These are phyloP conservation scores for Tipula unca DNA, from an alignment of 2,888 invertebrate genomes.

Conservation along the genomic window DNA sequence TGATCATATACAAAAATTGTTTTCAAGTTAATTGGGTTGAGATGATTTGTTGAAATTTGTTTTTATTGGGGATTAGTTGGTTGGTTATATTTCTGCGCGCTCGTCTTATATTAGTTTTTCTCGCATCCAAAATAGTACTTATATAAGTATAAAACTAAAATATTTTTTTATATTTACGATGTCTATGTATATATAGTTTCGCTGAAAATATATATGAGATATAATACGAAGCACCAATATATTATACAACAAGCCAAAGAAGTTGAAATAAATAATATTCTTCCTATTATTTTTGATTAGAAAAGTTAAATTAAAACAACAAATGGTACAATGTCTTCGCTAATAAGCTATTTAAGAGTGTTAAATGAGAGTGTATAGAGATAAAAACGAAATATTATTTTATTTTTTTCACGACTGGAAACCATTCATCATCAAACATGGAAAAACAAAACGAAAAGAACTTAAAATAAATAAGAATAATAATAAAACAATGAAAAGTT, in stretches of 20 bases:
- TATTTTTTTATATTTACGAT: background rate
- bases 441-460: background rate
- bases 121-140: background rate
- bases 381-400: background rate
- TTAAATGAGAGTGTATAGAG: background rate
- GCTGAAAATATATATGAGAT: background rate
- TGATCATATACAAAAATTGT: background rate
- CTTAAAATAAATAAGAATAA: constrained; percentile 4
- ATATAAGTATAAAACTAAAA: background rate
- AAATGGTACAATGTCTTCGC: constrained; percentile 8
- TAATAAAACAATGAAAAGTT: background rate
- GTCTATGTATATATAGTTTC: background rate
- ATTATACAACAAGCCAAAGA: background rate
- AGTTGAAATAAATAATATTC: background rate
- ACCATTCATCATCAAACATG: constrained; percentile 8
- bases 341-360: background rate
- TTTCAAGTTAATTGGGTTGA: background rate
- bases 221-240: background rate
- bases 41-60: background rate
- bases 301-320: constrained; percentile 14
- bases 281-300: constrained; percentile 8
- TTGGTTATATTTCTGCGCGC: background rate
- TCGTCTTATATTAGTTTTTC: background rate
- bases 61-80: constrained; percentile 14
- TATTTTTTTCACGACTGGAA: background rate